Evolutionary conservation across 2,797 vertebrate species (phyloP).

Genomic region (Chelon auratus): DNA sequence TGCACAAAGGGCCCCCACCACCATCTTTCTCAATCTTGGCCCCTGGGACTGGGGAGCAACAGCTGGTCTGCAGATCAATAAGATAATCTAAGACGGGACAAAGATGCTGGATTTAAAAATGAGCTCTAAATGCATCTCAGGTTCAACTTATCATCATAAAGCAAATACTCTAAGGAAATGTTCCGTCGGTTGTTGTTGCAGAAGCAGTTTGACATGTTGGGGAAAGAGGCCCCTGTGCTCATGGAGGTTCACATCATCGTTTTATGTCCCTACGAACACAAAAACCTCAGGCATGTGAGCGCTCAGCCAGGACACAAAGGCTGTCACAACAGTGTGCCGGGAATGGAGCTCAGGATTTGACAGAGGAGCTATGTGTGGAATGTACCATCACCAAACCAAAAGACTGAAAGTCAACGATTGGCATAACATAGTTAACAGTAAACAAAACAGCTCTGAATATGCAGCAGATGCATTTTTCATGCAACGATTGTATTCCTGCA

Average conservation of each 20-base stretch:
- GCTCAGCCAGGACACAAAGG: slow-evolving; percentile 42
- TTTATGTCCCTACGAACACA: slow-evolving; percentile 4
- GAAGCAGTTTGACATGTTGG: not conserved
- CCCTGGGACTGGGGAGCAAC: too few relatives aligned
- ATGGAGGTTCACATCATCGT: not conserved
- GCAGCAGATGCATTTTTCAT: not conserved
- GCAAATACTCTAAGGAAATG: too few relatives aligned
- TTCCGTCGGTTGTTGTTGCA: too few relatives aligned
- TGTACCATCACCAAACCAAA: slow-evolving; percentile 52
- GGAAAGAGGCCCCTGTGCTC: not conserved
- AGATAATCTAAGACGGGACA: too few relatives aligned
- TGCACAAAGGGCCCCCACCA: too few relatives aligned
- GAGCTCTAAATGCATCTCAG: too few relatives aligned
- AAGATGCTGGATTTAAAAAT: too few relatives aligned
- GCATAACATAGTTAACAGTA: not conserved
- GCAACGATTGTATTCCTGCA: not conserved
- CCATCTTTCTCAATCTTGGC: too few relatives aligned
- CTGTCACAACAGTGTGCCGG: slow-evolving; percentile 52
- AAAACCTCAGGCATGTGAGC: slow-evolving; percentile 20
- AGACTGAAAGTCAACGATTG: slow-evolving; percentile 24
- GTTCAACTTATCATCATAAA: too few relatives aligned
- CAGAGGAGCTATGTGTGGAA: slow-evolving; percentile 73
- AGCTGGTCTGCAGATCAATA: too few relatives aligned
- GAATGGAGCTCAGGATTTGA: slow-evolving; percentile 29
- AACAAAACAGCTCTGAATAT: not conserved